These are phyloP conservation scores for Oreochromis aureus DNA, from an alignment of 2,113 vertebrate species.

Conservation along the genomic window DNA sequence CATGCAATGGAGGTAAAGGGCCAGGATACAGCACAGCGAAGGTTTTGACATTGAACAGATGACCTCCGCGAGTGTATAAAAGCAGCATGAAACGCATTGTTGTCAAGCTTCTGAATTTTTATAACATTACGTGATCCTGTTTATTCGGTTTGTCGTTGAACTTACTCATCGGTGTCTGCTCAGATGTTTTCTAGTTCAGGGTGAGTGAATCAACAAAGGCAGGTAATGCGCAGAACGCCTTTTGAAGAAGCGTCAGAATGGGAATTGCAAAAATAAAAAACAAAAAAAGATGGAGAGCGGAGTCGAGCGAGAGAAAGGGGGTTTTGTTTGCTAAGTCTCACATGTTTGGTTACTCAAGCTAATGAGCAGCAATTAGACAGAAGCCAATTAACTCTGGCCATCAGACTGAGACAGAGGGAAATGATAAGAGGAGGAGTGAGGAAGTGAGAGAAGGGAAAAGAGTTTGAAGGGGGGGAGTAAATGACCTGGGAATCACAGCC, in stretches of 20 bases:
- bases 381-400: conserved; percentile 73
- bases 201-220: neutral
- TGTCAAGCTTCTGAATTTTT: neutral
- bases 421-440: conserved; percentile 28
- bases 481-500: conserved; percentile 39
- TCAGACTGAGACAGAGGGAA: conserved; percentile 63
- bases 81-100: neutral
- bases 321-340: conserved; percentile 42
- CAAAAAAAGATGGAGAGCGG: neutral
- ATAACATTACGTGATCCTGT: neutral
- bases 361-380: conserved; percentile 73
- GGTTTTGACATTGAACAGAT: neutral
- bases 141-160: neutral
- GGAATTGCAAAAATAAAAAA: neutral
- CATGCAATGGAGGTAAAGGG: neutral
- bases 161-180: neutral
- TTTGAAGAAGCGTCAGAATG: neutral
- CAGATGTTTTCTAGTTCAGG: neutral
- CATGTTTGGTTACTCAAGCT: conserved; percentile 64
- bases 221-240: neutral
- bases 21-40: neutral
- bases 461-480: neutral
- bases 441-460: neutral
- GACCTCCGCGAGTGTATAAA: neutral
- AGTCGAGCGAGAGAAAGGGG: neutral